Conservation (phyloP, 2,888 invertebrate genomes). For the Philonicus albiceps region DNA sequence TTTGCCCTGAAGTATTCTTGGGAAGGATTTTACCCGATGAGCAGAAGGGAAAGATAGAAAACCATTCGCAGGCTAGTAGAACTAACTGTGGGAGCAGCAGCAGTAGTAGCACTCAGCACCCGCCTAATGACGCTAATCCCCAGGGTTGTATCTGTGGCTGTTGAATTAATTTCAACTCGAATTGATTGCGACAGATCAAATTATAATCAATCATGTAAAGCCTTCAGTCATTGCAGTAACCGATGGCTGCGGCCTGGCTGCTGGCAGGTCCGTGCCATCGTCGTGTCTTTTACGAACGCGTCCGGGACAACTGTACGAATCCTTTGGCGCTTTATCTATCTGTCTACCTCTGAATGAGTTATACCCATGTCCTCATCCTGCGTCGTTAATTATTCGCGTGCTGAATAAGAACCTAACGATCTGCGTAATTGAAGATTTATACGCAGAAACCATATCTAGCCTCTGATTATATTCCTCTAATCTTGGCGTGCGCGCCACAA, state of each 20-base stretch:
- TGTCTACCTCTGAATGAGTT: constrained; percentile 24
- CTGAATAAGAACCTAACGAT: constrained; percentile 37
- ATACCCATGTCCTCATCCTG: constrained; percentile 36
- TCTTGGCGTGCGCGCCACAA: not conserved
- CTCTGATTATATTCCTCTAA: constrained; percentile 1
- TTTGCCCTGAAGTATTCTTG: not conserved
- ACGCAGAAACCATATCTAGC: constrained; percentile 18
- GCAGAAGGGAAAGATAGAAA: not conserved
- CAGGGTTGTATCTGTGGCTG: constrained; percentile 14
- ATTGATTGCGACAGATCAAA: constrained; percentile 51
- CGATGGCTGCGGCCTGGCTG: not conserved
- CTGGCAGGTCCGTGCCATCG: not conserved
- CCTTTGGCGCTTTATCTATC: constrained; percentile 14
- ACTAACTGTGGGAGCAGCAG: not conserved
- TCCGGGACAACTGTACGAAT: not conserved
- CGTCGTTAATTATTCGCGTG: constrained; percentile 35
- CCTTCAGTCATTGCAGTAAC: constrained; percentile 13
- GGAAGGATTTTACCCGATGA: not conserved
- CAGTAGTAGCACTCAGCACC: not conserved
- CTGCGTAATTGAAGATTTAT: constrained; percentile 39
- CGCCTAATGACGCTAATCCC: not conserved
- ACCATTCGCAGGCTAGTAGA: not conserved
- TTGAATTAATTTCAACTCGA: constrained; percentile 51
- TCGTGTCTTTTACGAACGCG: not conserved
- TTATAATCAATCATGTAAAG: constrained; percentile 50